Base-by-base conservation (phyloP, 1,140 invertebrate species). In the Drosophila pallidifrons region DNA sequence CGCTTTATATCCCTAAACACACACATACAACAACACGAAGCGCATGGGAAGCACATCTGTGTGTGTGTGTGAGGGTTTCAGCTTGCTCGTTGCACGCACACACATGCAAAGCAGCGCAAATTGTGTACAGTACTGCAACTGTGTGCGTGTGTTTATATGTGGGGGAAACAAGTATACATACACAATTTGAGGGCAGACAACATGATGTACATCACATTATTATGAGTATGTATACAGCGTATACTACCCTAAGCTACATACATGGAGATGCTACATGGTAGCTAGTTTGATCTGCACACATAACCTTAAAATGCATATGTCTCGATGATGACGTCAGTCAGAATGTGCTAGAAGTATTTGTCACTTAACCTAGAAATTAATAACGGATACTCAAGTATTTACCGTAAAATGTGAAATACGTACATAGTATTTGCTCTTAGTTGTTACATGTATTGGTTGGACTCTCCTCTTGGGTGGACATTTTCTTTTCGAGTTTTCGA, bases 161-260 rank as follows among this genome's bases (percentile, higher is more conserved):
- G 47, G 46, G 57, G 77, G 61, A 83, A 81, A 47, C 74, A 45
- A 57, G 85, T 87, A 80, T 87, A 87, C 81, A 87, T 78, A 89
- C 85, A 83, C 74, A 85, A 55, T 58, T 16, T 51, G 45, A 15
- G 60, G 35, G 35, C 45, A 69, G 49, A 57, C 67, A 61, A 72
- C 46, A 51, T 43, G 13, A 35, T 67, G 63, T 71, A 61, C 69
- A 71, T 15, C 13, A 38, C 65, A 38, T 38, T 38, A 38, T 38
- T 38, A 8, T 32, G 35, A 10, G 35, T 41, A 72, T 71, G 55
- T 65, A 51, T 43, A 38, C 35, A 38, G 8, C 38, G 10, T 16
- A 41, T 38, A 55, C 13, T 52, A 16, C 25, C 35, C 41, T 13
- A 43, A 63, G 7, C 15, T 65, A 61, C 38, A 49, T 64, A 64